Base-by-base conservation (phyloP, 2,113 vertebrate species). In the Dipodomys stephensi region DNA sequence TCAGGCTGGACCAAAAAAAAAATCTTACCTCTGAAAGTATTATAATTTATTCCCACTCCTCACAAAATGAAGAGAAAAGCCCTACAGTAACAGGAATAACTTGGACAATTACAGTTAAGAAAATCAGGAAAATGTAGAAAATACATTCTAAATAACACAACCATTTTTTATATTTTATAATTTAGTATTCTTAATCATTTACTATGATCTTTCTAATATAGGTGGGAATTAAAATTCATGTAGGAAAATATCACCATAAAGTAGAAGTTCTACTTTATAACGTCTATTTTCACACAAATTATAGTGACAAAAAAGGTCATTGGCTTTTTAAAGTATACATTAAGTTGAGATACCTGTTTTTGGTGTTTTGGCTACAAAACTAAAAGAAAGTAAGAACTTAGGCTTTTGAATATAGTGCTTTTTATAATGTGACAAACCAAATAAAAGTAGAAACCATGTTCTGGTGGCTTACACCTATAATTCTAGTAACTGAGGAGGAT, bases 181-280 rank as follows among this genome's bases (percentile, higher is more conserved):
- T 85, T 87, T 57, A 84, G 4, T 76, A 57, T 93, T 93, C 53
- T 83, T 18, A 83, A 12, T 89, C 27, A 86, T 44, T 90, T 94
- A 79, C 2, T 60, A n/a, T 86, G 67, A 30, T 92, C 35, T 87
- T 92, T 93, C 44, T 87, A 0, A 1, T 91, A 23, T 88, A 28
- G 8, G 22, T 96, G 9, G 30, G 28, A 87, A 57, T 88, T 92
- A 78, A n/a, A 27, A 89, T 86, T 92, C 15, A 30, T 65, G 13
- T 71, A 92, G 87, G 90, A 92, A 93, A 60, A 85, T 88, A 7
- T 79, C 25, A 84, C 12, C 27, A 89, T 94, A 94, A 89, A 89
- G 6, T 71, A 83, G 23, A 81, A 27, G 22, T 71, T 67, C 30
- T 68, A 53, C 57, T 57, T 96, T 46, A 83, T 72, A 67, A n/a